Percentiles rank a stretch among this genome's conserved stretches.
Conservation (phyloP, 2,888 invertebrate species). For the Polymixis lichenea region DNA sequence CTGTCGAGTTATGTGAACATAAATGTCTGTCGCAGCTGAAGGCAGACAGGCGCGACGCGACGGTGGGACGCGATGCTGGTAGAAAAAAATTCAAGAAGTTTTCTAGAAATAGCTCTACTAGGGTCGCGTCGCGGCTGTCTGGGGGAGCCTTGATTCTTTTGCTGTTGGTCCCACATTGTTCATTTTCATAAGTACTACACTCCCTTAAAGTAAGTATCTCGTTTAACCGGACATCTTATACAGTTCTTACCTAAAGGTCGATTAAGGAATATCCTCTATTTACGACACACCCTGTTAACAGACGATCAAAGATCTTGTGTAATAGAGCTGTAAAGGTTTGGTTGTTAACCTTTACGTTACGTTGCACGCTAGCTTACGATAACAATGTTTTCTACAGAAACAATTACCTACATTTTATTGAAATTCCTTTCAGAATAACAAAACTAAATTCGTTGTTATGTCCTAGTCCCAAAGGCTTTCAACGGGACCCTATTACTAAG, state of each 20-base stretch:
- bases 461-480: not conserved
- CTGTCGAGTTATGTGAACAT: not conserved
- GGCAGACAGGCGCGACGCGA: too few relatives aligned
- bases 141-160: not conserved
- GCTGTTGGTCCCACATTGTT: too few relatives aligned
- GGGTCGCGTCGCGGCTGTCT: too few relatives aligned
- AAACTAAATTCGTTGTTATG: not conserved
- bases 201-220: not conserved
- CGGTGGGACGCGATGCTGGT: too few relatives aligned
- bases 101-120: too few relatives aligned
- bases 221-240: not conserved
- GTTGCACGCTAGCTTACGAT: slow-evolving; percentile 5
- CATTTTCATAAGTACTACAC: not conserved
- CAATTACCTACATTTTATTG: not conserved
- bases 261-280: slow-evolving; percentile 8
- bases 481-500: not conserved
- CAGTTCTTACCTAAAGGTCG: not conserved
- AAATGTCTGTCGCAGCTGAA: not conserved
- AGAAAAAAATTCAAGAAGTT: too few relatives aligned
- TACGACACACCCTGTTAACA: slow-evolving; percentile 9
- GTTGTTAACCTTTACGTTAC: slow-evolving; percentile 13
- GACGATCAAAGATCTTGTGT: slow-evolving; percentile 9
- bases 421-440: not conserved
- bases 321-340: slow-evolving; percentile 23
- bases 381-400: slow-evolving; percentile 13